phyloP scores from a whole-genome alignment of 2,888 invertebrate genomes.

The Tromatobia lineatoria region DNA sequence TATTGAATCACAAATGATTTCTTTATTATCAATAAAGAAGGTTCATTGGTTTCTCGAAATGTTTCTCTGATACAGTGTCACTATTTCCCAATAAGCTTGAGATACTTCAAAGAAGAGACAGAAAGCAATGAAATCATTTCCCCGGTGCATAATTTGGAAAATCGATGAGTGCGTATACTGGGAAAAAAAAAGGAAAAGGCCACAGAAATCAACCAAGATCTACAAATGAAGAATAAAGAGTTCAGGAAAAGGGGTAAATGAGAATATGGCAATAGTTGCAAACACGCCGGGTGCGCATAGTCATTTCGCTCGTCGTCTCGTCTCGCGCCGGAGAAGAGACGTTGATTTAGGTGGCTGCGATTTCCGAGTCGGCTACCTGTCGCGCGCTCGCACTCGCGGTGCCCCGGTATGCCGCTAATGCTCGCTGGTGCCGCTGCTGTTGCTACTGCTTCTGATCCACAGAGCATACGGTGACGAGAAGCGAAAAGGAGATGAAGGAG shows the following conservation, averaged over 20 bases:
- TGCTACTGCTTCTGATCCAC: constrained; percentile 5
- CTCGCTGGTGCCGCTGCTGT: neutral
- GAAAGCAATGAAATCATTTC: no score
- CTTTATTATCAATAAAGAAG: no score
- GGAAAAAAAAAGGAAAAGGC: neutral
- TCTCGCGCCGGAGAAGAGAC: constrained; percentile 35
- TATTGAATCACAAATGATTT: no score
- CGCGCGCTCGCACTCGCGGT: constrained; percentile 60
- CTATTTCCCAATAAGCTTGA: no score
- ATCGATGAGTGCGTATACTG: neutral
- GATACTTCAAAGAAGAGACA: no score
- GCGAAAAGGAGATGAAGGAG: constrained; percentile 63
- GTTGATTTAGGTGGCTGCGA: constrained; percentile 70
- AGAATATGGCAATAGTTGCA: constrained; percentile 27
- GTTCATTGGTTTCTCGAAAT: no score
- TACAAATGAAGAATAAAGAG: neutral
- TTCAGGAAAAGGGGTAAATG: neutral
- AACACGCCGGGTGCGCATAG: constrained; percentile 66
- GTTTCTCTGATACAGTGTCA: no score
- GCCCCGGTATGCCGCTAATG: constrained; percentile 34
- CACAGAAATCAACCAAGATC: neutral
- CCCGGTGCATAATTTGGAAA: constrained; percentile 9
- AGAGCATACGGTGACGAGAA: constrained; percentile 31
- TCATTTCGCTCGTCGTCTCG: constrained; percentile 70
- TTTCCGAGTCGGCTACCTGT: constrained; percentile 81